phyloP scores from a whole-genome alignment of 2,797 vertebrate genomes.

The Thalassophryne amazonica region DNA sequence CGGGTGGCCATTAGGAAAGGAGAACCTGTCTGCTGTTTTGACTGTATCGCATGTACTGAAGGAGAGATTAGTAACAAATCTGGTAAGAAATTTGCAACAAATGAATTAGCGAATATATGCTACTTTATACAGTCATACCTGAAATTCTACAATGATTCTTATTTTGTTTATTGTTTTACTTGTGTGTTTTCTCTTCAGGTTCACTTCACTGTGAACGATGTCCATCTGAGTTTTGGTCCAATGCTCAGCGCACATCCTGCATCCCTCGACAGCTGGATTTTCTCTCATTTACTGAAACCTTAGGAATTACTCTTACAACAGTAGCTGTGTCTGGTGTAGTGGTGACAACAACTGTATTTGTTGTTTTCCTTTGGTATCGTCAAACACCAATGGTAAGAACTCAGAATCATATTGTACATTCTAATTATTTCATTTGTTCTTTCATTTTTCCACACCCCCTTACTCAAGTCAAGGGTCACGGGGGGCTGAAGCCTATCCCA shows the following conservation, averaged over 20 bases:
- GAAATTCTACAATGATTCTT: no score
- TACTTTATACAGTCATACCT: neutral
- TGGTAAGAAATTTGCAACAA: slow-evolving; percentile 40
- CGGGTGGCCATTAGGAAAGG: slow-evolving; percentile 62
- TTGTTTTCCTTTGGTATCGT: slow-evolving; percentile 67
- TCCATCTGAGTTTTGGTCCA: slow-evolving; percentile 76
- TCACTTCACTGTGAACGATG: slow-evolving; percentile 67
- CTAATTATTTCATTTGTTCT: no score
- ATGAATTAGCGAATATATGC: neutral
- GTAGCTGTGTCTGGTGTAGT: slow-evolving; percentile 62
- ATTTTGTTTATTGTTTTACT: neutral
- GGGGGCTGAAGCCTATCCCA: no score
- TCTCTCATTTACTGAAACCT: slow-evolving; percentile 72
- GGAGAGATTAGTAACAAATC: slow-evolving; percentile 76
- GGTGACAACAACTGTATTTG: slow-evolving; percentile 63
- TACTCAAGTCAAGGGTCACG: no score
- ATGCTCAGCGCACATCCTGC: slow-evolving; percentile 55
- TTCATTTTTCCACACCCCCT: no score
- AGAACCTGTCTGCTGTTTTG: slow-evolving; percentile 76
- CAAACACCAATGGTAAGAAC: slow-evolving; percentile 73
- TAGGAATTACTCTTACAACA: slow-evolving; percentile 69
- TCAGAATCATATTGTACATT: neutral
- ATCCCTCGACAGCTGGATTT: slow-evolving; percentile 70
- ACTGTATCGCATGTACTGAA: slow-evolving; percentile 71
- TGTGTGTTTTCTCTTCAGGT: slow-evolving; percentile 31